Conservation (phyloP, 2,888 invertebrate genomes). For the Notodonta ziczac region DNA sequence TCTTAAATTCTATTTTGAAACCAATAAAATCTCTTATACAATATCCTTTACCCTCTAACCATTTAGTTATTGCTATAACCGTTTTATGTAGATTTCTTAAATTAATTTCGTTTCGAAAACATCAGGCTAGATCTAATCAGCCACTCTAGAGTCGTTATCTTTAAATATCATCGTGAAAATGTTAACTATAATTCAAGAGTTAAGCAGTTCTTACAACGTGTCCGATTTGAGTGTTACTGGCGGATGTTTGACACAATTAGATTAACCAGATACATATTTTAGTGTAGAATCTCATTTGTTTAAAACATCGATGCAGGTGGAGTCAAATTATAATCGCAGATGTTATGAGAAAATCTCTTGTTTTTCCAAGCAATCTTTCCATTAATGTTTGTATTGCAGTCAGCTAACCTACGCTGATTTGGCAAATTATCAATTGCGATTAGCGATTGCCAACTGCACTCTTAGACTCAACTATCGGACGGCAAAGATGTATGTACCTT, state of each 20-base stretch:
- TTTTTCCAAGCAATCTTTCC: too few relatives aligned
- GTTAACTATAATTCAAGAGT: neutral
- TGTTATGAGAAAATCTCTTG: too few relatives aligned
- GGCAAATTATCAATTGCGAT: too few relatives aligned
- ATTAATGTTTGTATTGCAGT: too few relatives aligned
- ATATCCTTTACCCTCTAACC: neutral
- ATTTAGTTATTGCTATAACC: neutral
- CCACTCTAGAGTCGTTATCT: neutral
- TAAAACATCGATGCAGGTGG: too few relatives aligned
- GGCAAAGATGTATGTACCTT: too few relatives aligned
- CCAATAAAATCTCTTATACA: neutral
- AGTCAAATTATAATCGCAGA: too few relatives aligned
- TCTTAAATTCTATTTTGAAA: too few relatives aligned
- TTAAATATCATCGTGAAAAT: constrained; percentile 1
- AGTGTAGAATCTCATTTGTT: too few relatives aligned
- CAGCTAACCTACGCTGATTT: too few relatives aligned
- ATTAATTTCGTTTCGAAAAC: neutral
- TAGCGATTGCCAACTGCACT: neutral
- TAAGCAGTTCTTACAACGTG: neutral
- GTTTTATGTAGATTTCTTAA: neutral
- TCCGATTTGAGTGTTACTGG: neutral
- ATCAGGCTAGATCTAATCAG: neutral
- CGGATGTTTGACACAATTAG: neutral
- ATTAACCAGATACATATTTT: too few relatives aligned
- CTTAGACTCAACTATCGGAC: too few relatives aligned